Evolutionary conservation across 2,113 vertebrate genomes (phyloP).

Genomic region (Pipra filicauda): DNA sequence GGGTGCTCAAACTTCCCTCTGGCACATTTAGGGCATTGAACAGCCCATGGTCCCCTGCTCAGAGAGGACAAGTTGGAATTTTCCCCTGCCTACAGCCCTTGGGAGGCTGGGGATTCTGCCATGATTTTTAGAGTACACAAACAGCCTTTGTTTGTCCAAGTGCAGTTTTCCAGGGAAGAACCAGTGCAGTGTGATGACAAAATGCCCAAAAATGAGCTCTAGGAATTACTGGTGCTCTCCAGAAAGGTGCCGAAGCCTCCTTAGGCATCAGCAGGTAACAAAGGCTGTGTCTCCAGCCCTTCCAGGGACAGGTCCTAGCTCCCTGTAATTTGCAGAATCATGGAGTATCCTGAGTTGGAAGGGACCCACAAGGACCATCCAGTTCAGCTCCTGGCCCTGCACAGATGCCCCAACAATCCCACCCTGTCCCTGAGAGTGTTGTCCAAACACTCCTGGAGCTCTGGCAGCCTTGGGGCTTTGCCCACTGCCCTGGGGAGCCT

Average conservation of each 20-base stretch:
- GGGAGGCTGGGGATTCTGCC: not conserved
- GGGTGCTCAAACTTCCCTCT: not conserved
- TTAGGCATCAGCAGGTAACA: not conserved
- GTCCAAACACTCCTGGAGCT: not conserved
- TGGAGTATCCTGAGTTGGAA: not conserved
- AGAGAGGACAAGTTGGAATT: not conserved
- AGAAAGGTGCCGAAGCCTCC: accelerated
- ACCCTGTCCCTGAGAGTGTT: not conserved
- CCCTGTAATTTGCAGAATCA: accelerated
- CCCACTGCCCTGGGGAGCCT: not conserved
- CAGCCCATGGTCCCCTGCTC: not conserved
- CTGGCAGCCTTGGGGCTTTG: not conserved
- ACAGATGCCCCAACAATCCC: not conserved
- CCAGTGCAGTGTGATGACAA: not conserved
- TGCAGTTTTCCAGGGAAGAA: not conserved
- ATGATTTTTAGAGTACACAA: not conserved
- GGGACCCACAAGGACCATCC: not conserved
- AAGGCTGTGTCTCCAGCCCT: not conserved
- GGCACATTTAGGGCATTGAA: not conserved
- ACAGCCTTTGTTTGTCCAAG: not conserved
- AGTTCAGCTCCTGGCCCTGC: not conserved
- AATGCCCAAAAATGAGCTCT: not conserved
- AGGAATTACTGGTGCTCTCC: not conserved
- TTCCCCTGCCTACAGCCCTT: not conserved
- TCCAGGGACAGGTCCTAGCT: not conserved